Percentiles rank a stretch among this genome's conserved stretches.
These are phyloP conservation scores for Athetis lepigone DNA, from an alignment of 2,888 invertebrate genomes.

Conservation along the genomic window DNA sequence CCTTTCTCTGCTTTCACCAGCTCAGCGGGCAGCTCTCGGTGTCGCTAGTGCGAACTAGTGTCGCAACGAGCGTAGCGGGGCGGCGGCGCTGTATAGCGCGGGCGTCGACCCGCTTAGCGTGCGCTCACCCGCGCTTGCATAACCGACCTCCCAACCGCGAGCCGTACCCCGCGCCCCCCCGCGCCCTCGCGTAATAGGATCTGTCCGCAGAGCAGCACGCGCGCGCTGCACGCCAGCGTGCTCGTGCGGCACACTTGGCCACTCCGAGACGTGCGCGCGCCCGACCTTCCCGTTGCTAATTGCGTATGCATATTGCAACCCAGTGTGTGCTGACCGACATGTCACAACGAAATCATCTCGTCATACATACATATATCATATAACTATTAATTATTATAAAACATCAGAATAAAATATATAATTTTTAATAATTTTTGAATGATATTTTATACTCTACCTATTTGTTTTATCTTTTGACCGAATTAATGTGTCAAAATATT, in stretches of 20 bases:
- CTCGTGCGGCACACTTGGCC: slow-evolving; percentile 77
- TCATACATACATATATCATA: slow-evolving; percentile 46
- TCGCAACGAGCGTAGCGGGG: slow-evolving; percentile 81
- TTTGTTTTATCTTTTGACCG: too few species aligned
- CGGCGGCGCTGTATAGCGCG: slow-evolving; percentile 82
- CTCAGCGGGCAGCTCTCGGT: slow-evolving; percentile 64
- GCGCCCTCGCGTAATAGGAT: slow-evolving; percentile 82
- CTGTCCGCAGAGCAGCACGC: slow-evolving; percentile 75
- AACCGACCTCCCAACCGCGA: slow-evolving; percentile 83
- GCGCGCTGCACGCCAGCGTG: slow-evolving; percentile 65
- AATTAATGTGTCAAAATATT: slow-evolving; percentile 3
- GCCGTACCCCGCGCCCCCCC: slow-evolving; percentile 65
- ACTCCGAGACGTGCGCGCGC: slow-evolving; percentile 68
- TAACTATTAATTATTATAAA: slow-evolving; percentile 38
- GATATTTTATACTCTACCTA: too few species aligned
- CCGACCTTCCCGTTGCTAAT: slow-evolving; percentile 84
- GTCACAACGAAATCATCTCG: slow-evolving; percentile 59
- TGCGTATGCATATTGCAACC: slow-evolving; percentile 77
- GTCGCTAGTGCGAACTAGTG: slow-evolving; percentile 73
- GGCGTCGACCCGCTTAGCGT: slow-evolving; percentile 93
- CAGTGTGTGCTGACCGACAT: slow-evolving; percentile 57
- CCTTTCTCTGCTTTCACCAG: slow-evolving; percentile 90
- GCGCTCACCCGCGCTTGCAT: slow-evolving; percentile 92
- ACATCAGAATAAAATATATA: slow-evolving; percentile 24
- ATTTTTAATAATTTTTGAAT: neutral